These are phyloP conservation scores for Hypena proboscidalis DNA, from an alignment of 2,888 invertebrate genomes.

Conservation along the genomic window DNA sequence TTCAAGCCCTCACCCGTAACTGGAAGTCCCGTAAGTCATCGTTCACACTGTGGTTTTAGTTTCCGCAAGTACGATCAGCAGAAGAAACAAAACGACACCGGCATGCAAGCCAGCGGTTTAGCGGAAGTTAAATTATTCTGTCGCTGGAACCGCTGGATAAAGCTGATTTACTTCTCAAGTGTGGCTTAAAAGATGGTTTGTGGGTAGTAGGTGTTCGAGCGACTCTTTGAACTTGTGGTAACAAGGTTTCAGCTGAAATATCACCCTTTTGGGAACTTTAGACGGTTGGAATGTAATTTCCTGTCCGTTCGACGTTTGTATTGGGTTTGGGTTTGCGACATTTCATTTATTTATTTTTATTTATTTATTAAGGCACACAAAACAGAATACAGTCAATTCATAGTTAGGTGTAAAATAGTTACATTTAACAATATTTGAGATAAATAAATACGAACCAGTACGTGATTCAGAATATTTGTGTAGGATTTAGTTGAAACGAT, in stretches of 20 bases:
- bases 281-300: too few relatives aligned
- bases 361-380: too few relatives aligned
- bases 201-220: background rate
- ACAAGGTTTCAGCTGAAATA: background rate
- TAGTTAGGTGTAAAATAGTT: too few relatives aligned
- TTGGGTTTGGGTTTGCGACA: too few relatives aligned
- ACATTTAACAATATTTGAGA: too few relatives aligned
- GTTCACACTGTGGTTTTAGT: conserved; percentile 51
- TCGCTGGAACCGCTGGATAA: conserved; percentile 14
- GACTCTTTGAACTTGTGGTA: conserved; percentile 4
- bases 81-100: conserved; percentile 35
- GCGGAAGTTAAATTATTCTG: conserved; percentile 26
- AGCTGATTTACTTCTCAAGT: conserved; percentile 23
- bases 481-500: too few relatives aligned
- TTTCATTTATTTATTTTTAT: too few relatives aligned
- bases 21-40: conserved; percentile 55
- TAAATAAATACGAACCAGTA: too few relatives aligned
- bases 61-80: conserved; percentile 37
- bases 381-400: too few relatives aligned
- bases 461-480: too few relatives aligned
- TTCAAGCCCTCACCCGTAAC: conserved; percentile 23
- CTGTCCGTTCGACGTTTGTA: too few relatives aligned
- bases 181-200: background rate
- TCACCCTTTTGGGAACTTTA: too few relatives aligned
- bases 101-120: conserved; percentile 34